phyloP scores from a whole-genome alignment of 2,797 vertebrate species.

The Lithobates pipiens region DNA sequence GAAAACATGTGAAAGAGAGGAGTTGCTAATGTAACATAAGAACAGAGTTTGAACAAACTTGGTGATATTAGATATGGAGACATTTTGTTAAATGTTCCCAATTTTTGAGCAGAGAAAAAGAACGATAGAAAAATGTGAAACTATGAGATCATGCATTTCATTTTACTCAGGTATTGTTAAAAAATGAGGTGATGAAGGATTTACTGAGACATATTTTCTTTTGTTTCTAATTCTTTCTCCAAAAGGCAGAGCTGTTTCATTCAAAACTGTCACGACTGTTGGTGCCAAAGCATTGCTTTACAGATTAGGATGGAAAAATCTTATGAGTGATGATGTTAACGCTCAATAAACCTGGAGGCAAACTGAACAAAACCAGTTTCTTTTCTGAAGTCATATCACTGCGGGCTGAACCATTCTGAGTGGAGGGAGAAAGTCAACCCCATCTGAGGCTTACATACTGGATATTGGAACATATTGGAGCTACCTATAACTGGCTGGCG shows the following conservation, averaged over 20 bases:
- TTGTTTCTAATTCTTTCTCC: slow-evolving; percentile 21
- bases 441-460: background rate
- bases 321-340: slow-evolving; percentile 15
- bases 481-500: no score
- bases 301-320: slow-evolving; percentile 21
- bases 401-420: background rate
- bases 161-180: slow-evolving; percentile 34
- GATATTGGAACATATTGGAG: background rate
- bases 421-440: background rate
- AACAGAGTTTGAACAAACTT: background rate
- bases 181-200: slow-evolving; percentile 31
- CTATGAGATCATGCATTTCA: slow-evolving; percentile 14
- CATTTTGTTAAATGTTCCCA: slow-evolving; percentile 1
- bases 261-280: slow-evolving; percentile 6
- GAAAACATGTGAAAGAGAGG: background rate
- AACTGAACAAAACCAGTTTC: background rate
- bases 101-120: background rate
- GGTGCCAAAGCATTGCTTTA: slow-evolving; percentile 25
- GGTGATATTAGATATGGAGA: background rate
- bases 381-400: background rate
- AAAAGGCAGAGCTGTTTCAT: slow-evolving; percentile 4
- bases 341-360: background rate
- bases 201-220: slow-evolving; percentile 22
- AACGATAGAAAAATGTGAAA: slow-evolving; percentile 19
- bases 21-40: slow-evolving; percentile 1